Conservation (phyloP, 2,797 vertebrate species). For the Tamandua tetradactyla region DNA sequence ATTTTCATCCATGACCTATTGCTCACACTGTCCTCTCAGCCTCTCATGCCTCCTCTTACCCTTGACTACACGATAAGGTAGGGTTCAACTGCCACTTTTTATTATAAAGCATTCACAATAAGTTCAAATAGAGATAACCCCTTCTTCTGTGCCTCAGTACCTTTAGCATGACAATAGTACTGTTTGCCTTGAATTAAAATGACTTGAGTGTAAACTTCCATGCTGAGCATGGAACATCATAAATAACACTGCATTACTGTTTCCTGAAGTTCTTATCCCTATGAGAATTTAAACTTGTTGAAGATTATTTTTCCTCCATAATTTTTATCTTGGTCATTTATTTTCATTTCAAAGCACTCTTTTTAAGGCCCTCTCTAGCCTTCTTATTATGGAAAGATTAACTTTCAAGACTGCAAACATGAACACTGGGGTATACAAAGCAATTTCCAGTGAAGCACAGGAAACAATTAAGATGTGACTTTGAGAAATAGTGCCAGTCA, state of each 20-base stretch:
- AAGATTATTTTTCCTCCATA: neutral
- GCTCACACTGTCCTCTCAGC: neutral
- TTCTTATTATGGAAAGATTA: conserved; percentile 46
- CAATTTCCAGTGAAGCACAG: conserved; percentile 43
- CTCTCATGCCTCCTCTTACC: neutral
- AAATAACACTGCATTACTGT: neutral
- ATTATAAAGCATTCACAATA: neutral
- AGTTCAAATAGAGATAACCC: neutral
- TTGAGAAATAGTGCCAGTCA: conserved; percentile 71
- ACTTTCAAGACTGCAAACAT: neutral
- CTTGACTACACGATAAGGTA: neutral
- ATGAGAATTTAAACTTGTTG: neutral
- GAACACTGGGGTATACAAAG: neutral
- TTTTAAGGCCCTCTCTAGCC: neutral
- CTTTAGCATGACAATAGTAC: neutral
- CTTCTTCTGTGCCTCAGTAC: neutral
- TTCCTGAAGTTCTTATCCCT: neutral
- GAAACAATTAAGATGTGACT: conserved; percentile 73
- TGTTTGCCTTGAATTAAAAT: neutral
- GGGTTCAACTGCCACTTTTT: neutral
- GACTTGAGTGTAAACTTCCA: neutral
- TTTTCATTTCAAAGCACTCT: conserved; percentile 23
- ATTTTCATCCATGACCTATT: neutral
- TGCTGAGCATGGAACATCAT: neutral
- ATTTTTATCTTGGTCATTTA: neutral